Evolutionary conservation across 2,113 vertebrate genomes (phyloP), one percentile per base, ranked within the genome.

Genomic region (Balaenoptera acutorostrata): DNA sequence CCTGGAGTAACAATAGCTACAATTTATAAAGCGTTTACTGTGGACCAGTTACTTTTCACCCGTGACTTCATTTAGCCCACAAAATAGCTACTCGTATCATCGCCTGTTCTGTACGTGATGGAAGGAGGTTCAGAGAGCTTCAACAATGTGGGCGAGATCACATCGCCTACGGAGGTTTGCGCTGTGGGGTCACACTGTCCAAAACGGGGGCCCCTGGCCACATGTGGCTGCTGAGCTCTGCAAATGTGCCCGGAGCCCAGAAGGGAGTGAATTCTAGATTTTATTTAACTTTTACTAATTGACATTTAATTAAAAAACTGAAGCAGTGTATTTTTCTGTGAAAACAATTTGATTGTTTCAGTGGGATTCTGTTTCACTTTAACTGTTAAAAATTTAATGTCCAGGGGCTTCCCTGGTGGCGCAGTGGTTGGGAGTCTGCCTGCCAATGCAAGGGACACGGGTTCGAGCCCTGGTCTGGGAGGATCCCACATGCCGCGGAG

Each of bases 301-400:
- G 71, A 63, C 61, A 29, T 86, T 87, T 69, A 69, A 81, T 81
- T 94, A 49, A 49, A 85, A 86, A 90, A 39, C 27, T 0, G 2
- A 86, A 92, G 66, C 80, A 27, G 20, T 81, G 49, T 68, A 17
- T 90, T 72, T 81, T 88, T 80, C 90, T 44, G 39, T 68, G 90
- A 83, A 93, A 87, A 69, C 25, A 57, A 27, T n/a, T 39, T n/a
- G 74, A 84, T 88, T 72, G 80, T 82, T 93, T 86, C 64, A 63
- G 66, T 23, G 41, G 85, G 85, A 75, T 57, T 39, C 52, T 6
- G 8, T 92, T 91, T 88, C 68, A 72, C 57, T 78, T 66, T 33
- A 69, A 69, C 39, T 61, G 61, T 71, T 93, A 63, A 91, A 93
- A 88, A 84, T 80, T 80, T 88, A 88, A 96, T 55, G n/a, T n/a